These are phyloP conservation scores for Lasioglossum morio DNA, from an alignment of 2,888 invertebrate species.

Conservation along the genomic window DNA sequence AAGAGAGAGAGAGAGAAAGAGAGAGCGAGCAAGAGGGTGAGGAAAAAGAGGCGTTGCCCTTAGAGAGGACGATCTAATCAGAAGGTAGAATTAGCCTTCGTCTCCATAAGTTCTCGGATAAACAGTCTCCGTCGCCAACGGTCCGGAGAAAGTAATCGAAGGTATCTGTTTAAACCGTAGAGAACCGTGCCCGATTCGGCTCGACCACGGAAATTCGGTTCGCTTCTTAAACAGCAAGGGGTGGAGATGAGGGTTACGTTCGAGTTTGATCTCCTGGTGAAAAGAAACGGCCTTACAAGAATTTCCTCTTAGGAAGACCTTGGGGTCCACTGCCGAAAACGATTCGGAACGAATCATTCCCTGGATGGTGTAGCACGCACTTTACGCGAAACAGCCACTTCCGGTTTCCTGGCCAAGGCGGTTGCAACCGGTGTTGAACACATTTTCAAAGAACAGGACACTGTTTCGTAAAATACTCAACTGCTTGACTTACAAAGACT, in stretches of 20 bases:
- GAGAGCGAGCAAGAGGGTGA: neutral
- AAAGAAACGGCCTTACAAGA: slow-evolving; percentile 77
- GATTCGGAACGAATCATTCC: slow-evolving; percentile 17
- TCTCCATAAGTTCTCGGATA: slow-evolving; percentile 23
- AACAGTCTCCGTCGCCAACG: neutral
- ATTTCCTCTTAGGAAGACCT: slow-evolving; percentile 75
- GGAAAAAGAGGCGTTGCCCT: neutral
- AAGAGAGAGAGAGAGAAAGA: neutral
- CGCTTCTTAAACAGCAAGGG: slow-evolving; percentile 31
- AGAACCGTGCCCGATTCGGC: neutral
- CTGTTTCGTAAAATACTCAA: neutral
- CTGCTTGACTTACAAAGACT: neutral
- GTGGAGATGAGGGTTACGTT: slow-evolving; percentile 35
- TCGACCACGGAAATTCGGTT: slow-evolving; percentile 48
- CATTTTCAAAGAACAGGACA: neutral
- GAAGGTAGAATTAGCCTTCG: neutral
- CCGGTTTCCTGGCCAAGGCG: neutral
- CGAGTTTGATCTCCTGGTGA: slow-evolving; percentile 64
- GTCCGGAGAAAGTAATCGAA: neutral
- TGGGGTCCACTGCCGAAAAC: neutral
- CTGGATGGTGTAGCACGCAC: neutral
- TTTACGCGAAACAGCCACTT: neutral
- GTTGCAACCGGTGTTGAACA: neutral
- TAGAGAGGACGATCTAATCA: neutral
- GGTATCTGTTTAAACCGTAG: slow-evolving; percentile 4